A percentile compares a stretch with the other conserved stretches of the same genome.
These are phyloP conservation scores for Lysandra bellargus DNA, from an alignment of 2,888 invertebrate genomes.

Conservation along the genomic window DNA sequence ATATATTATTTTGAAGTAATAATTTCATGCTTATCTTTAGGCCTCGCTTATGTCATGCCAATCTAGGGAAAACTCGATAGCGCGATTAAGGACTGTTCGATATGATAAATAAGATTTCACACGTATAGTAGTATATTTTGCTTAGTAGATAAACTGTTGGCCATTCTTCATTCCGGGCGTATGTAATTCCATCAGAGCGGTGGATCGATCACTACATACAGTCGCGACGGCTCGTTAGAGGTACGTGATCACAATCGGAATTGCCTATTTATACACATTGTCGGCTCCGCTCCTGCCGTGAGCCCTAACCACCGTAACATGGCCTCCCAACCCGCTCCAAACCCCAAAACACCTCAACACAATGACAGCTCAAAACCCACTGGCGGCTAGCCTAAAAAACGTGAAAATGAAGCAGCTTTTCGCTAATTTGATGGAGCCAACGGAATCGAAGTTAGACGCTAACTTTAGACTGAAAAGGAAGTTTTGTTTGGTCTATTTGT, in stretches of 20 bases:
- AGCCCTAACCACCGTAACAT: constrained; percentile 50
- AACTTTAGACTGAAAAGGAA: constrained; percentile 60
- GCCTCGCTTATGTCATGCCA: background rate
- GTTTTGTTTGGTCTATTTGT: constrained; percentile 27
- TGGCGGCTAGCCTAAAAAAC: constrained; percentile 49
- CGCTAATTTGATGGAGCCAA: constrained; percentile 59
- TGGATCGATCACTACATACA: constrained; percentile 61
- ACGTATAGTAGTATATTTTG: background rate
- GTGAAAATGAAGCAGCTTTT: constrained; percentile 58
- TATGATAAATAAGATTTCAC: no score
- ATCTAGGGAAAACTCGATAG: background rate
- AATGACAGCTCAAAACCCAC: constrained; percentile 44
- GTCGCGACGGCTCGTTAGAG: constrained; percentile 74
- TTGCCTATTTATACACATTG: constrained; percentile 77
- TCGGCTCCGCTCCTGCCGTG: constrained; percentile 56
- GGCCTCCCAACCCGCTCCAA: constrained; percentile 49
- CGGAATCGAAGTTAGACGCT: constrained; percentile 61
- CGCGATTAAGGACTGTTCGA: background rate
- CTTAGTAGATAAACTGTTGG: constrained; percentile 19
- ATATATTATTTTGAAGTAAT: no score
- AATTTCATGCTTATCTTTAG: no score
- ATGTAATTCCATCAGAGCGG: constrained; percentile 52
- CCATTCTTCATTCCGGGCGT: constrained; percentile 1
- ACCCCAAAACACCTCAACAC: constrained; percentile 39
- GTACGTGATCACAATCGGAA: constrained; percentile 76